Conservation (phyloP, 1,140 invertebrate species). For the Ceratoteleas bidentatus region DNA sequence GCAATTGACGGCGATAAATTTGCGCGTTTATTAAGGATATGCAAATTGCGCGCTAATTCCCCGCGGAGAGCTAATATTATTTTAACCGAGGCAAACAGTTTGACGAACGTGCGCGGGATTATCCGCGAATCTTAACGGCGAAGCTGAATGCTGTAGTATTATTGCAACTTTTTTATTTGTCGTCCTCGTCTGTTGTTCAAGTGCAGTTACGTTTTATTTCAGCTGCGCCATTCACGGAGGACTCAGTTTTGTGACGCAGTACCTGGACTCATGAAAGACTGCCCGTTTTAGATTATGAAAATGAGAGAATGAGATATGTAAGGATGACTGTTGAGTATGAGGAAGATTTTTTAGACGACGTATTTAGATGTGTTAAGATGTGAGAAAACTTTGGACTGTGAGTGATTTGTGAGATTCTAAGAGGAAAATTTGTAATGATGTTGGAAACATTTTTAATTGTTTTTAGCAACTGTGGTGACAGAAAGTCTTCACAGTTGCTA, state of each 20-base stretch:
- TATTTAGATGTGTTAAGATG: no score
- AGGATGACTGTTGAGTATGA: no score
- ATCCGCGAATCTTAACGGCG: neutral
- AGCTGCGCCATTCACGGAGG: conserved; percentile 70
- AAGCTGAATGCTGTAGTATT: neutral
- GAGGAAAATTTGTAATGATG: no score
- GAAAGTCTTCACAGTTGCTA: no score
- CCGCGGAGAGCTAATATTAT: conserved; percentile 27
- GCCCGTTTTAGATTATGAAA: conserved; percentile 3
- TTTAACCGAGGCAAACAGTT: conserved; percentile 26
- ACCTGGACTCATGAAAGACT: conserved; percentile 65
- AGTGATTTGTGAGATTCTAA: no score
- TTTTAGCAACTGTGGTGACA: no score
- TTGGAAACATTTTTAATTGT: no score
- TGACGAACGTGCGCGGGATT: conserved; percentile 16
- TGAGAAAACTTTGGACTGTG: no score
- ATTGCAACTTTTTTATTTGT: neutral
- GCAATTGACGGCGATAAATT: conserved; percentile 16
- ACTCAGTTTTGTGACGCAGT: conserved; percentile 73
- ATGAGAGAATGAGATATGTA: neutral
- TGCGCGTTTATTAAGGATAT: conserved; percentile 14
- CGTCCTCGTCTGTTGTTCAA: neutral
- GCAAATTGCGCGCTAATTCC: conserved; percentile 15
- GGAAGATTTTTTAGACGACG: no score
- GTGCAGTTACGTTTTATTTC: conserved; percentile 54